Conservation (phyloP, 2,888 invertebrate genomes). For the Hypomecis atomaria region DNA sequence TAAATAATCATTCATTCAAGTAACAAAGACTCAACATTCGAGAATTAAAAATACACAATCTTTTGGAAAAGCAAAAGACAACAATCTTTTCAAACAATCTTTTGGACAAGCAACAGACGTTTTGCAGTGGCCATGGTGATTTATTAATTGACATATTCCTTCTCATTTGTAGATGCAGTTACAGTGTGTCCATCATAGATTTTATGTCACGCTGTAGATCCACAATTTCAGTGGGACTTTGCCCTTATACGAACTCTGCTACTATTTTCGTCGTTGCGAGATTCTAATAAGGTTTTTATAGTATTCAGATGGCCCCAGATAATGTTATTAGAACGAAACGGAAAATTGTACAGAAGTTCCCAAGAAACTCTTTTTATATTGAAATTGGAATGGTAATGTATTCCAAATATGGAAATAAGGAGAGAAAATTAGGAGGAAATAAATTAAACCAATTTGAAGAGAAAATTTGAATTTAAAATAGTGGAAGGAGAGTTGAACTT, state of each 20-base stretch:
- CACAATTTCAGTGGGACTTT: neutral
- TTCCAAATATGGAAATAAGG: conserved; percentile 8
- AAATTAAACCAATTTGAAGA: neutral
- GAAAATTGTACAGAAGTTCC: conserved; percentile 16
- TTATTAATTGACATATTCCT: too few relatives aligned
- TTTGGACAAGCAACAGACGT: too few relatives aligned
- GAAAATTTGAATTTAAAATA: neutral
- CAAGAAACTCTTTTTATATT: conserved; percentile 12
- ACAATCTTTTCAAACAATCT: too few relatives aligned
- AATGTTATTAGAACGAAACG: conserved; percentile 16
- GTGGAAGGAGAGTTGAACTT: too few relatives aligned
- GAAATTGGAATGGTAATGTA: conserved; percentile 18
- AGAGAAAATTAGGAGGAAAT: conserved; percentile 3
- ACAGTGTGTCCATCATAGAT: too few relatives aligned
- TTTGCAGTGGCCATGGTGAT: too few relatives aligned
- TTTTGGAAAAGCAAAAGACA: too few relatives aligned
- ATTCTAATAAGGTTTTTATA: conserved; percentile 32
- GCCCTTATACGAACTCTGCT: conserved; percentile 4
- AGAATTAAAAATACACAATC: too few relatives aligned
- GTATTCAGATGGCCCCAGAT: conserved; percentile 25
- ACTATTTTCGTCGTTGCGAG: conserved; percentile 20
- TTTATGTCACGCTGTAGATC: too few relatives aligned
- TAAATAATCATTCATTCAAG: too few relatives aligned
- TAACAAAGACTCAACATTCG: too few relatives aligned
- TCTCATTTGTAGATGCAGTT: too few relatives aligned